phyloP scores from a whole-genome alignment of 2,888 invertebrate species.

The Pachymerium ferrugineum region DNA sequence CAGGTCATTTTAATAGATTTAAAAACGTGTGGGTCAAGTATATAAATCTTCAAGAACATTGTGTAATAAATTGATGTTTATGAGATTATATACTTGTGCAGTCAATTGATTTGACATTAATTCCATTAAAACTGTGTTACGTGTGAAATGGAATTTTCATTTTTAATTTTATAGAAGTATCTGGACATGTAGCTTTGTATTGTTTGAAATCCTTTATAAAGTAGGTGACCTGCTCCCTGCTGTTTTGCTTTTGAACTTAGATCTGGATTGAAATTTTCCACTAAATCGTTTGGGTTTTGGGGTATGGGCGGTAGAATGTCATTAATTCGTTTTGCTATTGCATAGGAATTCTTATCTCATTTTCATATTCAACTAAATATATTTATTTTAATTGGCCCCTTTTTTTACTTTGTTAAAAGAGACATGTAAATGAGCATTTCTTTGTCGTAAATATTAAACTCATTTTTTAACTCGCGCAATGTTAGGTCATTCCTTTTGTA shows the following conservation, averaged over 20 bases:
- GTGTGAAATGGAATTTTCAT: neutral
- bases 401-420: no score
- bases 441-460: no score
- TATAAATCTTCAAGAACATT: no score
- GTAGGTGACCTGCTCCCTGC: neutral
- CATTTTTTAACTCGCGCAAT: neutral
- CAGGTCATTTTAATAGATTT: no score
- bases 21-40: no score
- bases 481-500: neutral
- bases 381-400: no score
- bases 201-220: neutral
- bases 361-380: neutral
- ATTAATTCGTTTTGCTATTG: neutral
- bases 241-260: neutral
- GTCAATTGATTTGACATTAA: neutral
- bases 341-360: neutral
- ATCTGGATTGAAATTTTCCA: constrained; percentile 8
- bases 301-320: neutral
- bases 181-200: neutral
- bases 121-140: neutral
- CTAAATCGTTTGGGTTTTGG: neutral
- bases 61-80: no score
- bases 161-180: no score
- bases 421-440: no score
- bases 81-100: no score